These are phyloP conservation scores for Caerostris darwini DNA, from an alignment of 1,140 invertebrate genomes.

Conservation along the genomic window DNA sequence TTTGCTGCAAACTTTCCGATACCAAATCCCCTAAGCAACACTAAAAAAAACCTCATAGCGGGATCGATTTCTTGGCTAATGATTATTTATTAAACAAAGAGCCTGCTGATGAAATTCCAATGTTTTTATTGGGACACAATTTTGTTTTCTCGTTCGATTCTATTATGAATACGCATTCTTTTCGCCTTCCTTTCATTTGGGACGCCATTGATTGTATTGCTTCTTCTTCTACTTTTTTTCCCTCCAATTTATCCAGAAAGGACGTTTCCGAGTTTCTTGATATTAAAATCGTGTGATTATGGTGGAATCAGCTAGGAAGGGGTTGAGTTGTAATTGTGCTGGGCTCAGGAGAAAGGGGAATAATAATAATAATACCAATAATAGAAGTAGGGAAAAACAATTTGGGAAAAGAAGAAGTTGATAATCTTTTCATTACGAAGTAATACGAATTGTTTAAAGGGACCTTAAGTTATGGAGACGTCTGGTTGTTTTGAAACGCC, in stretches of 20 bases:
- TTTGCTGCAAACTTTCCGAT: no score
- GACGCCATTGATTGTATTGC: neutral
- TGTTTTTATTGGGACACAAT: neutral
- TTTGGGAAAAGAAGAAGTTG: neutral
- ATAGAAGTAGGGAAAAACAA: no score
- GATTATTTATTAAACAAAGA: constrained; percentile 57
- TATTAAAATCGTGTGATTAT: constrained; percentile 1
- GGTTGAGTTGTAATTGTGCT: neutral
- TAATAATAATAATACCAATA: neutral
- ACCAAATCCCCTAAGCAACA: no score
- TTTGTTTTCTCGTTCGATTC: neutral
- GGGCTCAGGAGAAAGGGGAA: neutral
- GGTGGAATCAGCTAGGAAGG: neutral
- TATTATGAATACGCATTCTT: neutral
- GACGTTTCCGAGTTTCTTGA: neutral
- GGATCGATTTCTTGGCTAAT: neutral
- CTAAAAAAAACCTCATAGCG: no score
- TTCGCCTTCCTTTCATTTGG: neutral
- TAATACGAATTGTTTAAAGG: neutral
- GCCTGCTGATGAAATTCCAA: neutral
- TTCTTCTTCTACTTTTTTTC: neutral
- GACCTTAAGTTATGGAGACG: no score
- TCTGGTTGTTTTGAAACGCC: no score
- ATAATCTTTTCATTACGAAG: constrained; percentile 10
- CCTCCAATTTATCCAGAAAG: neutral